Percentiles rank a stretch among this genome's conserved stretches.
These are phyloP conservation scores for Chiloscyllium plagiosum DNA, from an alignment of 2,113 vertebrate genomes.

Conservation along the genomic window DNA sequence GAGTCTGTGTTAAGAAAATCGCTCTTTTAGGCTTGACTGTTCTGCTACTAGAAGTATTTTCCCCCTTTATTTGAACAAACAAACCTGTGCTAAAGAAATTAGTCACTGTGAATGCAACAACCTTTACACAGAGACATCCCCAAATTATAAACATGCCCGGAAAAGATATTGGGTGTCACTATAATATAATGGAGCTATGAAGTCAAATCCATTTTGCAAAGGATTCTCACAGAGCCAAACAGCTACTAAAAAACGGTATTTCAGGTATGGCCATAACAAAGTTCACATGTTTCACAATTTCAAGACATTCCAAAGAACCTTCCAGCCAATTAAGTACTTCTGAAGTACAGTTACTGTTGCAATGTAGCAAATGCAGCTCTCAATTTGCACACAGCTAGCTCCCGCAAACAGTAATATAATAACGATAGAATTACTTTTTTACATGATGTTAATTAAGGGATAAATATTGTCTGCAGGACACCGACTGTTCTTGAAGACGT, in stretches of 20 bases:
- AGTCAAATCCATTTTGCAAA: neutral
- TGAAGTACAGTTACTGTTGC: no score
- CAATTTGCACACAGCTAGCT: no score
- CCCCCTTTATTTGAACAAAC: neutral
- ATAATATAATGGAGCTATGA: neutral
- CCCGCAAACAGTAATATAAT: no score
- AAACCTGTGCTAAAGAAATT: neutral
- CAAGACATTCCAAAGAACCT: no score
- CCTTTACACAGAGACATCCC: neutral
- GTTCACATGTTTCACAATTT: no score
- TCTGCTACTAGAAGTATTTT: neutral
- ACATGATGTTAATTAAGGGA: no score
- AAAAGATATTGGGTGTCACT: neutral
- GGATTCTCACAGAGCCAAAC: neutral
- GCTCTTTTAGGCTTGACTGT: neutral
- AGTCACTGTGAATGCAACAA: neutral
- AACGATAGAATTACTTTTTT: no score
- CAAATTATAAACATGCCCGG: neutral
- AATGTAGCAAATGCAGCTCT: no score
- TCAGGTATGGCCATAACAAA: no score
- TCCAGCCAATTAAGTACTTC: no score
- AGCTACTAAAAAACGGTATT: neutral
- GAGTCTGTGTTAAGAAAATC: neutral
- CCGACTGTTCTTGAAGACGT: no score
- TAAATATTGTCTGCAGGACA: no score